These are phyloP conservation scores for Porites divaricata DNA, from an alignment of 92 coral and sea anemone species.

Conservation along the genomic window DNA sequence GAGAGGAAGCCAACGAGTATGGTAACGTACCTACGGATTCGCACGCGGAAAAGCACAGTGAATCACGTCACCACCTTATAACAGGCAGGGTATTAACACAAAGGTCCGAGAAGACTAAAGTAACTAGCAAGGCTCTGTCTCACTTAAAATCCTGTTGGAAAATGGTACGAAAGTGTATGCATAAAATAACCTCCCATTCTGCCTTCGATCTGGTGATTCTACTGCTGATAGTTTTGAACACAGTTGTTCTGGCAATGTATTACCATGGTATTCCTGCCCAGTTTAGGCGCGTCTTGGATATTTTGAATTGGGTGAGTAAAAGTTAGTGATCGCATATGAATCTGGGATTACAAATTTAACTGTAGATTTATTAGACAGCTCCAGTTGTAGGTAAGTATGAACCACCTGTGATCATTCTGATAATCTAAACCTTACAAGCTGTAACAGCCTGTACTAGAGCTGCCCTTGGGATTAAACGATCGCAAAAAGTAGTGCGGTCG, in stretches of 20 bases:
- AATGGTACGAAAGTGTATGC: constrained; percentile 23
- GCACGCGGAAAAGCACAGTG: background rate
- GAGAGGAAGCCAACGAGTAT: background rate
- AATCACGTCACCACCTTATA: constrained; percentile 25
- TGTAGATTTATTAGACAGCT: too few relatives aligned
- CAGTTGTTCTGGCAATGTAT: constrained; percentile 76
- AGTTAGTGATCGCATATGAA: too few relatives aligned
- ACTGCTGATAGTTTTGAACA: constrained; percentile 76
- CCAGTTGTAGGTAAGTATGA: too few relatives aligned
- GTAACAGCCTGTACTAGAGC: too few relatives aligned
- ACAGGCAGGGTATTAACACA: background rate
- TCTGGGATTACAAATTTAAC: too few relatives aligned
- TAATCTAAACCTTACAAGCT: too few relatives aligned
- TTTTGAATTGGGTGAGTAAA: constrained; percentile 64
- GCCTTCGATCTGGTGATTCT: constrained; percentile 69
- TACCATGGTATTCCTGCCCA: constrained; percentile 65
- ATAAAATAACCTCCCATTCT: constrained; percentile 25
- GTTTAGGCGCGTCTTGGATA: constrained; percentile 61
- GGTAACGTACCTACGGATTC: background rate
- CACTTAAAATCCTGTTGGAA: constrained; percentile 7
- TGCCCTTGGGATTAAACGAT: too few relatives aligned
- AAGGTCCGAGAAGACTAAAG: background rate
- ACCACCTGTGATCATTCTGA: too few relatives aligned
- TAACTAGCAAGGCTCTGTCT: constrained; percentile 15
- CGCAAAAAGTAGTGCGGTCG: too few relatives aligned